Evolutionary conservation across 2,797 vertebrate species (phyloP).

Genomic region (Nyctalus aviator): DNA sequence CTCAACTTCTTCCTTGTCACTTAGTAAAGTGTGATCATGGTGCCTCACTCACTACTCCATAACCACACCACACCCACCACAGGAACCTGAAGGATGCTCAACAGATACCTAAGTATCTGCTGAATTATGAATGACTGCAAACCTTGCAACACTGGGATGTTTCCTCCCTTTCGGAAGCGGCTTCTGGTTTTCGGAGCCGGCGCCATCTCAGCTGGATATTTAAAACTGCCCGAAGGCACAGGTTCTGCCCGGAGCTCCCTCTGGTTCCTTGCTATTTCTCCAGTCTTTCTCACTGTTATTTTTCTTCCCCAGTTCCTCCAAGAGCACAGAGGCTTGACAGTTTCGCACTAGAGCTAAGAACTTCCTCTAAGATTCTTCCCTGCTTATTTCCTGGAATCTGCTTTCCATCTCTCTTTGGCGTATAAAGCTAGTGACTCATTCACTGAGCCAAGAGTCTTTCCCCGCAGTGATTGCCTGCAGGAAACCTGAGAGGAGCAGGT

Average conservation of each 20-base stretch:
- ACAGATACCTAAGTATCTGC: background rate
- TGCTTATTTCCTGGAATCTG: conserved; percentile 66
- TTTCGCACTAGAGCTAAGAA: conserved; percentile 64
- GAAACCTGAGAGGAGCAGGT: conserved; percentile 61
- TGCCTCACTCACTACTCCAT: background rate
- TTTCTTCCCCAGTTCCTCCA: conserved; percentile 53
- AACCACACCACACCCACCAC: background rate
- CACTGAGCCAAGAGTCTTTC: conserved; percentile 19
- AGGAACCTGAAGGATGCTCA: background rate
- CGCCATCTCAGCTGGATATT: background rate
- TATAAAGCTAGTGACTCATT: conserved; percentile 60
- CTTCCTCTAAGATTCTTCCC: conserved; percentile 43
- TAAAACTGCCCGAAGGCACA: background rate
- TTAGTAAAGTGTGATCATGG: background rate
- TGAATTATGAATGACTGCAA: background rate
- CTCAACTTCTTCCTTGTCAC: background rate
- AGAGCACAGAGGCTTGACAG: conserved; percentile 44
- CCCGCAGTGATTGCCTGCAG: conserved; percentile 40
- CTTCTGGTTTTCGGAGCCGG: background rate
- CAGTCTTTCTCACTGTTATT: conserved; percentile 50
- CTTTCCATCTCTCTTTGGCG: conserved; percentile 64
- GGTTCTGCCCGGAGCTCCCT: background rate
- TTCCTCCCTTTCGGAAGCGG: background rate
- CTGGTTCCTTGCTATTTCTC: conserved; percentile 11
- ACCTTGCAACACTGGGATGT: background rate